Conservation (phyloP, 2,113 vertebrate species). For the Oreocharis arfaki region DNA sequence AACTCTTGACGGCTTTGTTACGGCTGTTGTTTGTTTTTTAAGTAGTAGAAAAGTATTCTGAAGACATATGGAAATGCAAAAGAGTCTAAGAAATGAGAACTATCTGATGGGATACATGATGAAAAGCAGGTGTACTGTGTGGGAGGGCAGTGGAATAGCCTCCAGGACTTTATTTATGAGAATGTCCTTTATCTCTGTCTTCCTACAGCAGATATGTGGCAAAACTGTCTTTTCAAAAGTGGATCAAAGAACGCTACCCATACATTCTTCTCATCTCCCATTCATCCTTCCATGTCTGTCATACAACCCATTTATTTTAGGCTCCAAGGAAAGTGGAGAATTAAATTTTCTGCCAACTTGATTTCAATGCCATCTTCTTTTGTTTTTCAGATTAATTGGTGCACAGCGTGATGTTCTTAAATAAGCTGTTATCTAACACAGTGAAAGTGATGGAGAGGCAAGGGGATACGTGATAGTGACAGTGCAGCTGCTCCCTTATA, state of each 20-base stretch:
- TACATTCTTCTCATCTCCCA: background rate
- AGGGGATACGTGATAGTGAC: background rate
- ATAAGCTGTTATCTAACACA: background rate
- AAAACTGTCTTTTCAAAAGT: slow-evolving; percentile 16
- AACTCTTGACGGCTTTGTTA: background rate
- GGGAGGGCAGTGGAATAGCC: slow-evolving; percentile 2
- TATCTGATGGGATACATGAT: background rate
- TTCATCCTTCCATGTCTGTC: background rate
- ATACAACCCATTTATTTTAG: background rate
- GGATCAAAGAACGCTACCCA: background rate
- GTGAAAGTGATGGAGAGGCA: background rate
- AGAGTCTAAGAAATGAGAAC: background rate
- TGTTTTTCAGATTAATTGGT: background rate
- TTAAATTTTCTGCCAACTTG: background rate
- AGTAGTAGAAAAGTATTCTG: background rate
- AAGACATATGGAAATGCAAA: slow-evolving; percentile 27
- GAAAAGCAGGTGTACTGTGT: slow-evolving; percentile 21
- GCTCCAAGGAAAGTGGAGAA: background rate
- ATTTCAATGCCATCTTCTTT: background rate
- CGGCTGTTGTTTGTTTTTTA: background rate
- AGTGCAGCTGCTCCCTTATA: background rate
- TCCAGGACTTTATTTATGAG: slow-evolving; percentile 21
- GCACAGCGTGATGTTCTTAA: background rate
- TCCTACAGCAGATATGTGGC: background rate
- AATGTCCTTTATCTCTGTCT: background rate